phyloP scores from a whole-genome alignment of 2,888 invertebrate genomes.

The Plusia festucae region DNA sequence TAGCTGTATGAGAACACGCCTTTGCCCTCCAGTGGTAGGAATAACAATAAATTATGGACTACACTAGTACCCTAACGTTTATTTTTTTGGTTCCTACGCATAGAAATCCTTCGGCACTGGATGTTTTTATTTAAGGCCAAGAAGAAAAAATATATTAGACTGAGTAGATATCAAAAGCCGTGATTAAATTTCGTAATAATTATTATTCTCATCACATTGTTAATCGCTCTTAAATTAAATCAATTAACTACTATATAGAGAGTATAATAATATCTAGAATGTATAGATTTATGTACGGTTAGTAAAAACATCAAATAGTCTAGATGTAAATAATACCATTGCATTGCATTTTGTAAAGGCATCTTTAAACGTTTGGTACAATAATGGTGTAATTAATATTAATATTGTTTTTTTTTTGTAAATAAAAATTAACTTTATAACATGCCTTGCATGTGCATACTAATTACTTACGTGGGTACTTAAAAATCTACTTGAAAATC shows the following conservation, averaged over 20 bases:
- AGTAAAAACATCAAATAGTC: neutral
- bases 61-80: too few relatives aligned
- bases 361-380: too few relatives aligned
- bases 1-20: neutral
- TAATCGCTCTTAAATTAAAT: neutral
- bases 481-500: too few relatives aligned
- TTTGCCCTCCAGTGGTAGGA: too few relatives aligned
- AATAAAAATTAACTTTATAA: neutral
- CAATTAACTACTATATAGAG: neutral
- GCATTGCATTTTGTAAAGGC: too few relatives aligned
- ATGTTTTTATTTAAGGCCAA: neutral
- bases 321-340: constrained; percentile 1
- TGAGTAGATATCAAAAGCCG: constrained; percentile 34
- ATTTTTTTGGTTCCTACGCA: neutral
- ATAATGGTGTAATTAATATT: too few relatives aligned
- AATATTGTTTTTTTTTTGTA: neutral
- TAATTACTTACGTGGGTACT: too few relatives aligned
- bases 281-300: neutral
- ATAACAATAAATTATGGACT: neutral
- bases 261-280: too few relatives aligned
- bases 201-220: neutral
- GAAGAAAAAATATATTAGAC: constrained; percentile 6
- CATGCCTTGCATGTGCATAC: too few relatives aligned
- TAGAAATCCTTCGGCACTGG: neutral
- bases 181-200: constrained; percentile 29